Base-by-base conservation (phyloP, 2,113 vertebrate genomes). In the Argyrosomus japonicus region DNA sequence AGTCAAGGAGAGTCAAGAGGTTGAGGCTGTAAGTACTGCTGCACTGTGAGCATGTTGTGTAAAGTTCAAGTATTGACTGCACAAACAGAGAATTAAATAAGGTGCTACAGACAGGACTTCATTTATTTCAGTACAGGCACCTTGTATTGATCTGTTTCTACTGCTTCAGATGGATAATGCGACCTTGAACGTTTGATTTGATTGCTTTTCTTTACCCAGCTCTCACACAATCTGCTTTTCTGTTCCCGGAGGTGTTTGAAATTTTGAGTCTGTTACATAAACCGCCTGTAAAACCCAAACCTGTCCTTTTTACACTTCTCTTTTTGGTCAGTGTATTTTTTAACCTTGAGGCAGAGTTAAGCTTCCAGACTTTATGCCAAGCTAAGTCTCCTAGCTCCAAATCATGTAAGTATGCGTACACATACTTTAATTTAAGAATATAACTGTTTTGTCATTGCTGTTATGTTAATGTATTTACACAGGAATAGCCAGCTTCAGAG, bases 91-190 rank as follows among this genome's bases (percentile, higher is more conserved):
- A 71, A 45, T 29, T 32, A 58, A 51, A 32, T 25, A 53, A 29
- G 29, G 68, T n/a, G 61, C 53, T 68, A 7, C 23, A 17, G 14
- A 43, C 32, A 14, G 56, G 58, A 15, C n/a, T 43, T 61, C 10
- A 36, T 77, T 63, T 68, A 32, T 64, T 60, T 61, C 32, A 64
- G 21, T 45, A 58, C 45, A 58, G 29, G 11, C n/a, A 65, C 2
- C 29, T 29, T 12, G 23, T 54, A 68, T 36, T n/a, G 54, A 73
- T 73, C 0, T 60, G 18, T 58, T 77, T 61, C 32, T 19, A 45
- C n/a, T 32, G 23, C 45, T 11, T 25, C 17, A 29, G 2, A 23
- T 56, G 54, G 21, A 2, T 3, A 48, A 61, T 7, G 48, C 6
- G 21, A 40, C 45, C 62, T 40, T 74, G 18, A 77, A 47, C 32